Evolutionary conservation across 2,888 invertebrate genomes (phyloP).

Genomic region (Heteropelma amictum): DNA sequence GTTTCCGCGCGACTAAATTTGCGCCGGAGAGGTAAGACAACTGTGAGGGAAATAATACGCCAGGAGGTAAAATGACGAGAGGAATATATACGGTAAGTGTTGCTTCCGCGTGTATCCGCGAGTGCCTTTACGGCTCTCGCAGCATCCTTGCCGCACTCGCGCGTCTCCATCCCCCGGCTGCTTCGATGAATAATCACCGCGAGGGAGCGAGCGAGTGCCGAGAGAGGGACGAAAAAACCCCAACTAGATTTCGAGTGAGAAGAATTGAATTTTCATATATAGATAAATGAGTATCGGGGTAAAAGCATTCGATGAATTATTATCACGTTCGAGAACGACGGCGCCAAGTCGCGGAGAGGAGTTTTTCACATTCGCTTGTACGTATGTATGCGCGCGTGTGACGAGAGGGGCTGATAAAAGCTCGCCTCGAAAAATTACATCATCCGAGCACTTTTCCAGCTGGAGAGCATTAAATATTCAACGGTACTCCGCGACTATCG

Average conservation of each 20-base stretch:
- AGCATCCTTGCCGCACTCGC: background rate
- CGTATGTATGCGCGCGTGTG: background rate
- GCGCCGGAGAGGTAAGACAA: constrained; percentile 21
- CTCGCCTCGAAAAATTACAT: constrained; percentile 23
- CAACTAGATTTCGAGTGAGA: background rate
- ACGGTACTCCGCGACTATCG: no score
- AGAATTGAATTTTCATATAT: constrained; percentile 40
- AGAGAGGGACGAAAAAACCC: background rate
- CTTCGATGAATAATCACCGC: constrained; percentile 44
- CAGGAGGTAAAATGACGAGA: background rate
- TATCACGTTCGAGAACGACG: constrained; percentile 34
- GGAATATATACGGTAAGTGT: constrained; percentile 14
- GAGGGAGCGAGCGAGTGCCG: background rate
- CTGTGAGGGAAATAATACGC: background rate
- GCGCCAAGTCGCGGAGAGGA: background rate
- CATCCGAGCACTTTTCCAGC: background rate
- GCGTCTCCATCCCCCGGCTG: constrained; percentile 8
- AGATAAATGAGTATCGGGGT: constrained; percentile 40
- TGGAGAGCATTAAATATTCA: background rate
- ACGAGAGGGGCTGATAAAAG: constrained; percentile 25
- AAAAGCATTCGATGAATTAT: constrained; percentile 43
- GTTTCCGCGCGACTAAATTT: constrained; percentile 34
- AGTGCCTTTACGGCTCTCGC: constrained; percentile 32
- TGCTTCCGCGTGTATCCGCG: background rate
- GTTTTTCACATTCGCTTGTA: background rate